Percentiles rank a stretch among this genome's conserved stretches.
Conservation (phyloP, 2,888 invertebrate genomes). For the Leptothorax acervorum region DNA sequence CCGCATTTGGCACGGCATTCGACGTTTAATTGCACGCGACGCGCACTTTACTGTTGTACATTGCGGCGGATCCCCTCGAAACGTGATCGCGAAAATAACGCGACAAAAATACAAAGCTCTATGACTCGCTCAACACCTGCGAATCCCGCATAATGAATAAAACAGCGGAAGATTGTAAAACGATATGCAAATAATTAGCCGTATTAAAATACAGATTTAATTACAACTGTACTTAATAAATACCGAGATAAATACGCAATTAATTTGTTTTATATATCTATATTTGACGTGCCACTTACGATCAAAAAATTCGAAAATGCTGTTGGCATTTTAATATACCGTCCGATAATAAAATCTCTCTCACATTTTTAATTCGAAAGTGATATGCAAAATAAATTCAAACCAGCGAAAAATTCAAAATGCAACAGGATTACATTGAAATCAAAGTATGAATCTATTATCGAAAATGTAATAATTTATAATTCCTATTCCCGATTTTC, state of each 20-base stretch:
- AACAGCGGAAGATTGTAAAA: not conserved
- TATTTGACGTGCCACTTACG: not conserved
- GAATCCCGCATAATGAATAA: not conserved
- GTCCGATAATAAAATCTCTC: not conserved
- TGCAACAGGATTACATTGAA: not conserved
- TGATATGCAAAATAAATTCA: not conserved
- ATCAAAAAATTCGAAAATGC: not conserved
- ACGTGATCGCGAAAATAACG: not conserved
- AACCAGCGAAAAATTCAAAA: no score
- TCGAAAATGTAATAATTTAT: not conserved
- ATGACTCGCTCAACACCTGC: not conserved
- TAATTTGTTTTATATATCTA: not conserved
- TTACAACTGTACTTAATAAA: not conserved
- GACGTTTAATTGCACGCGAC: slow-evolving; percentile 11
- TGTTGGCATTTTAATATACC: not conserved
- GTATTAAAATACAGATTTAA: not conserved
- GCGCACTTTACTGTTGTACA: slow-evolving; percentile 9
- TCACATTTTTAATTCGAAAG: not conserved
- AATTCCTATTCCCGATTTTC: not conserved
- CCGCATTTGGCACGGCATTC: not conserved
- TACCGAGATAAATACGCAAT: not conserved
- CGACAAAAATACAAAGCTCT: slow-evolving; percentile 7
- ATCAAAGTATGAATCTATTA: not conserved
- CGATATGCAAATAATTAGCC: not conserved
- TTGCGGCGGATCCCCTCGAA: slow-evolving; percentile 3